Evolutionary conservation across 2,113 vertebrate species (phyloP).

Genomic region (Calcarius ornatus): DNA sequence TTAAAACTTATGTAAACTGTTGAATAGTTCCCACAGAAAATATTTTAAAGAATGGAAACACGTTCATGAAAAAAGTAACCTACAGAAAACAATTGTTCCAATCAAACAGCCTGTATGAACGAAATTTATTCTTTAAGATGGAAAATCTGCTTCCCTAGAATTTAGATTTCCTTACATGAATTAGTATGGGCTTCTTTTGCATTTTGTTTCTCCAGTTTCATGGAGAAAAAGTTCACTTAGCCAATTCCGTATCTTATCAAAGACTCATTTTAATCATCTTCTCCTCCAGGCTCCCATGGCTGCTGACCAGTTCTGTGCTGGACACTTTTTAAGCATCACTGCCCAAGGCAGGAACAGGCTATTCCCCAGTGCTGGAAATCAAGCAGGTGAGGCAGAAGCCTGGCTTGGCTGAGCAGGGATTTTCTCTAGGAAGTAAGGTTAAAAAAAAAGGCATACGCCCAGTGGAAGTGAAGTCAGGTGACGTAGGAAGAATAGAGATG

Average conservation of each 20-base stretch:
- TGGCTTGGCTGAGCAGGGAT: background rate
- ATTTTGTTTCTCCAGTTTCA: background rate
- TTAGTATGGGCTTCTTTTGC: background rate
- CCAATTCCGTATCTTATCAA: background rate
- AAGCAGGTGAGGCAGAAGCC: background rate
- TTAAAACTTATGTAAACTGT: background rate
- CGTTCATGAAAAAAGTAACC: background rate
- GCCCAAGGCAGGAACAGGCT: background rate
- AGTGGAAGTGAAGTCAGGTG: background rate
- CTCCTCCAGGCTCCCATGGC: background rate
- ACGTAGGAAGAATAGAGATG: background rate
- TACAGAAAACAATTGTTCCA: background rate
- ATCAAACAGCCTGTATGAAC: background rate
- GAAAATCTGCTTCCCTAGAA: background rate
- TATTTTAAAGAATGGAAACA: background rate
- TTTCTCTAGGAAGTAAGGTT: background rate
- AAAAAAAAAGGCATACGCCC: background rate
- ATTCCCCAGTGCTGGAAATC: background rate
- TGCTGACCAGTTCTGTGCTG: background rate
- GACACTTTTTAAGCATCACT: background rate
- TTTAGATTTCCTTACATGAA: background rate
- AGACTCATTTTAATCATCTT: background rate
- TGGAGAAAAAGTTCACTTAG: background rate
- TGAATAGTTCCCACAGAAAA: slow-evolving; percentile 2
- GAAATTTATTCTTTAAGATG: background rate